Evolutionary conservation across 2,797 vertebrate genomes (phyloP), one percentile per base, ranked within the genome.

Genomic region (Pangasius krempfi): DNA sequence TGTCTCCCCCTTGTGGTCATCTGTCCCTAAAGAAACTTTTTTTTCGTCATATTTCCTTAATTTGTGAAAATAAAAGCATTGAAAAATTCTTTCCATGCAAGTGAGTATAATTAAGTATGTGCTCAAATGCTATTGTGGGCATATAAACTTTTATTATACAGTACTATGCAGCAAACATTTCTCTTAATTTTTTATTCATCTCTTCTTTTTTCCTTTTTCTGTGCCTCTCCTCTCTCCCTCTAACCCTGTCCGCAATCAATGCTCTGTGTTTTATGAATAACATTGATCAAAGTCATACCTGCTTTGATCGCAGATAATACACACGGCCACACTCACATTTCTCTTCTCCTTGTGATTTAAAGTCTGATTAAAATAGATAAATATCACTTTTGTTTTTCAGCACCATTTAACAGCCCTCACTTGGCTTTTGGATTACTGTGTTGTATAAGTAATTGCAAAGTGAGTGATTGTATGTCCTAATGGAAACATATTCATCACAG

Each of bases 1-100:
- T 95, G 95, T 95, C 96, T 94, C 96, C 96, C 94, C 94, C 95
- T 91, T 92, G 96, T 96, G 96, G 94, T 68, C 37, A 85, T 70
- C 54, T 40, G 1, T 82, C 47, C n/a, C 64, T 37, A 4, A 84
- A 50, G 10, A n/a, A 64, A 47, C 12, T 37, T 70, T 84, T 22
- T 6, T 1, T 6, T 9, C 58, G 30, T 83, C 25, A 30, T 64
- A 60, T 66, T 70, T 70, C 5, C 1, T 33, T 37, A 37, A 70
- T 84, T 18, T 37, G n/a, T 72, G 7, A 84, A 64, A 40, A 62
- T 13, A 8, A 60, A 70, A 33, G 20, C 22, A 18, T 54, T 16
- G 22, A 9, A n/a, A 83, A 47, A 76, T 62, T 37, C 12, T 56
- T 80, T 80, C 9, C 78, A 58, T 80, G n/a, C 78, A 56, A 13